phyloP scores from a whole-genome alignment of 2,113 vertebrate species.

The Callionymus lyra region DNA sequence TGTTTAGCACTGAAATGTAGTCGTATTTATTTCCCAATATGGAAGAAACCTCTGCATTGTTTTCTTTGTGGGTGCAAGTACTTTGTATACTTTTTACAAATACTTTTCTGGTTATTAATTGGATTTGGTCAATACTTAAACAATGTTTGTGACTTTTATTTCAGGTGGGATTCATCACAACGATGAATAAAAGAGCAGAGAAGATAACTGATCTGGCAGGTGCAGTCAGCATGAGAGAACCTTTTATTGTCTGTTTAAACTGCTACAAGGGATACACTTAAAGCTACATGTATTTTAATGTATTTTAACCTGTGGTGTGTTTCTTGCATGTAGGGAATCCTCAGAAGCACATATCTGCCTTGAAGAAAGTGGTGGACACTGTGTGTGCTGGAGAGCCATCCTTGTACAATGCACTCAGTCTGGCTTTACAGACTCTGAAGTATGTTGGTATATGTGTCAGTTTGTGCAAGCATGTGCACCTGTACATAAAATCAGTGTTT shows the following conservation, averaged over 20 bases:
- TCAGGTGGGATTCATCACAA: conserved; percentile 88
- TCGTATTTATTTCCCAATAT: too few species aligned
- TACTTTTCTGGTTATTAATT: too few species aligned
- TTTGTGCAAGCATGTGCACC: neutral
- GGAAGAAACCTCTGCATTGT: too few species aligned
- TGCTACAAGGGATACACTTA: too few species aligned
- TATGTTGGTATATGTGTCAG: conserved; percentile 28
- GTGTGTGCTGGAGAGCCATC: conserved; percentile 89
- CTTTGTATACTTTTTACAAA: too few species aligned
- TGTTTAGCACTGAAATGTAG: too few species aligned
- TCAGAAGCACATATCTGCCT: conserved; percentile 77
- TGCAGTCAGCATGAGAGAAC: conserved; percentile 44
- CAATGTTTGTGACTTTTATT: conserved; percentile 7
- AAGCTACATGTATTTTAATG: neutral
- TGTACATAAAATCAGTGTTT: neutral
- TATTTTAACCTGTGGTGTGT: neutral
- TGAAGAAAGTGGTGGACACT: conserved; percentile 86
- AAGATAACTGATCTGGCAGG: conserved; percentile 94
- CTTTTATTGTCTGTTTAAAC: too few species aligned
- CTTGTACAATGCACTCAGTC: conserved; percentile 86
- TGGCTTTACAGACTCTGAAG: conserved; percentile 88
- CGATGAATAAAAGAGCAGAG: conserved; percentile 92
- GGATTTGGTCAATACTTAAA: too few species aligned
- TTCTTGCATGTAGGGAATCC: conserved; percentile 73
- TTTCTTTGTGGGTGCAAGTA: too few species aligned